Base-by-base conservation (phyloP, 2,113 vertebrate species). In the Aspidoscelis tigris region DNA sequence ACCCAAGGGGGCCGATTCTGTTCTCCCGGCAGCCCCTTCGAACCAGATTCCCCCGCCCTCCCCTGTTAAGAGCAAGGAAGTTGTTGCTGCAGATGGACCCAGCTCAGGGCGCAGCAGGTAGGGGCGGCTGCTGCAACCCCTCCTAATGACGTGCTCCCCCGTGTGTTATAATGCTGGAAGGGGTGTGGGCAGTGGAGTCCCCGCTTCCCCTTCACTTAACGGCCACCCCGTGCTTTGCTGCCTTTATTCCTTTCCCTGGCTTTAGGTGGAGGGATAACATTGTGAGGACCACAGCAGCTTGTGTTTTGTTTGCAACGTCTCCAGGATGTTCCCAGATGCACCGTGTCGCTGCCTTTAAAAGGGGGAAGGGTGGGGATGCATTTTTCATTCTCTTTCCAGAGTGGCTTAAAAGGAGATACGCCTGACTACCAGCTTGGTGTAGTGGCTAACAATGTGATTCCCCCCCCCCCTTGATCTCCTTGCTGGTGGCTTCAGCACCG, bases 61-160 rank as follows among this genome's bases (percentile, higher is more conserved):
- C 33, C 16, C 39, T n/a, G 7, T 69, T 69, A 21, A 68, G n/a
- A 58, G 69, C 26, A 68, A 12, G 85, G 73, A 39, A 84, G 73
- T 50, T 81, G 68, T 18, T 61, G 64, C 80, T 61, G 64, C 80
- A 3, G 65, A 93, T 91, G 93, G 91, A 93, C 89, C 68, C 88
- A 83, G 0, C 82, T 79, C 47, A 22, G 3, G 53, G 83, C 70
- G 26, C 70, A 72, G 89, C 88, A 93, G 91, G 93, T 93, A 93
- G 86, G 85, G 86, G 86, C 6, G 70, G 71, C 9, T 0, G 71
- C 9, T 0, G 83, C 16, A 55, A 16, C 24, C 44, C 33, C 71
- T 55, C 58, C 78, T 73, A 1, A 53, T 50, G 4, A 41, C 47
- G 43, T 80, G 78, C 44, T 5, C 14, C 33, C 33, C 58, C 18